Base-by-base conservation (phyloP, 2,888 invertebrate species). In the Polydesmus complanatus region DNA sequence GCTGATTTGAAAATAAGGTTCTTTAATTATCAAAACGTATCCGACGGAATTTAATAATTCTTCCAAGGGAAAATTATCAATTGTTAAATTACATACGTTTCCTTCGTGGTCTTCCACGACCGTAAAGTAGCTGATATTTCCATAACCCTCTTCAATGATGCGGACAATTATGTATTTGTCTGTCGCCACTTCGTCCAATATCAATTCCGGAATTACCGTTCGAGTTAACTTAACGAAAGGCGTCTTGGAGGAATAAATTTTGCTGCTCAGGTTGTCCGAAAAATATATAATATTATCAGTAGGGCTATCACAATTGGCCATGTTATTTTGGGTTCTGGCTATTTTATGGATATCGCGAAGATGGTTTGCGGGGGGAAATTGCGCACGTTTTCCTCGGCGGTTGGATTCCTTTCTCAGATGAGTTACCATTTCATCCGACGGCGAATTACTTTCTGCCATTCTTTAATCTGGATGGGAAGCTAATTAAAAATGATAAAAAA, bases 101-200 rank as follows among this genome's bases (percentile, higher is more conserved):
- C 48, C 57, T 57, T 47, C 26, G n/a, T 57, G 57, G 26, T 57
- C 57, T 23, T 57, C 57, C 1, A 57, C 57, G 2, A 57, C 25
- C 22, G 57, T 57, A 25, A 23, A 22, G 5, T 23, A 14, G 1
- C 37, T 25, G n/a, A n/a, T 48, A 22, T 48, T 49, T n/a, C 1
- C n/a, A 23, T 14, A 48, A 48, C 11, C 18, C n/a, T 27, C 23
- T 49, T 57, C 57, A 2, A 57, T 25, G 47, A 49, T 57, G 21
- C 57, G 22, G 18, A 57, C n/a, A 5, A 57, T 5, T 19, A 57
- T n/a, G 47, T 57, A 57, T 2, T 48, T 48, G 21, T 48, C 56
- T 21, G 22, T 56, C 21, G 48, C 23, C 22, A 23, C 1, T 11
- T 2, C 2, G 21, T 21, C 18, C 23, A 48, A 48, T 14, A 14